Evolutionary conservation across 2,113 vertebrate species (phyloP), one percentile per base, ranked within the genome.

Genomic region (Caranx melampygus): DNA sequence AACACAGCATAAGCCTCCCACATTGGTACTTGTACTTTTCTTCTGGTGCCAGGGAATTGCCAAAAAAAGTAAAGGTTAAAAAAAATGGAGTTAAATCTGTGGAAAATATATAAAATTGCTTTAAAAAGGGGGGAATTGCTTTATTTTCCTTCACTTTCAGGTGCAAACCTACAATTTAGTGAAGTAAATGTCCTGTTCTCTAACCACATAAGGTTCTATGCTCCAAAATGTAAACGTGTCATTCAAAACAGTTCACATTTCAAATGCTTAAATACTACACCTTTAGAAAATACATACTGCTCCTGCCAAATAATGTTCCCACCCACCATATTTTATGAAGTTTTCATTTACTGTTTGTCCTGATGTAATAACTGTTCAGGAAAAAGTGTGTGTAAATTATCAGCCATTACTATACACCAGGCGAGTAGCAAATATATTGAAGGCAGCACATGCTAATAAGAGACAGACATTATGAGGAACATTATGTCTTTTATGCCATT

Each of bases 341-440:
- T 70, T 67, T 79, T n/a, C 42, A 62, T 34, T 82, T 49, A 74
- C 61, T 73, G 42, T 64, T 75, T 58, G 35, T 21, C 18, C 67
- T 9, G 5, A 66, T 45, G 18, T 73, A 64, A 80, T 54, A 59
- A 81, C 76, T 20, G 40, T 3, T 13, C 55, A 63, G 20, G 15
- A 12, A 69, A 63, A 60, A 62, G 34, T 26, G 42, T 72, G 37
- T 74, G 60, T 49, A 71, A 71, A 87, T 78, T 33, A 78, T 55
- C 47, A 62, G 57, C 73, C 69, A 72, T 81, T 77, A 76, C 37
- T 49, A 9, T 67, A 67, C 60, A 80, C 60, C 47, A 63, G 51
- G 55, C 40, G 45, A 73, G 6, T 1, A 15, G 57, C 18, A 71
- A 69, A 71, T 55, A 65, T 72, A 75, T 51, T 66, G 47, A 37